phyloP scores from a whole-genome alignment of 2,797 vertebrate genomes.

The Galago senegalensis region DNA sequence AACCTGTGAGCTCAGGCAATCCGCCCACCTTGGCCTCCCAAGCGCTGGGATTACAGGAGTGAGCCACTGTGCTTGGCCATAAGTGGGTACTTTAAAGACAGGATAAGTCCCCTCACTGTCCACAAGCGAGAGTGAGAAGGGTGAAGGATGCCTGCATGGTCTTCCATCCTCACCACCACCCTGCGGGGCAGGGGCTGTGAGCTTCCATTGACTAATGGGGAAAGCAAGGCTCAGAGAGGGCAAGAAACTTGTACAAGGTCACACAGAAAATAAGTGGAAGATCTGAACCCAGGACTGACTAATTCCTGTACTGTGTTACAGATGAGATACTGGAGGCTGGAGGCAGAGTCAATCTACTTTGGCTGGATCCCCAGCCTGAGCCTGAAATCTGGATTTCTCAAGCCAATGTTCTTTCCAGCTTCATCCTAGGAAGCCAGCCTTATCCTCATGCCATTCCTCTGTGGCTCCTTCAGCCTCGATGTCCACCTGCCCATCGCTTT shows the following conservation, averaged over 20 bases:
- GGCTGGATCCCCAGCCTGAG: neutral
- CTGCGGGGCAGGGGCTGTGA: neutral
- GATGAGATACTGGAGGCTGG: neutral
- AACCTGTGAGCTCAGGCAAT: too few species aligned
- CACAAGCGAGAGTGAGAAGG: neutral
- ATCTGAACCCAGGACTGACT: neutral
- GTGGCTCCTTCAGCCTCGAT: neutral
- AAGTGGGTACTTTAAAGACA: neutral
- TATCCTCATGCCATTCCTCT: neutral
- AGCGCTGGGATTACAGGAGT: too few species aligned
- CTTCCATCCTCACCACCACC: fast-evolving
- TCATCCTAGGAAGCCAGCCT: neutral
- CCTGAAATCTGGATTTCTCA: neutral
- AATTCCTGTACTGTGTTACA: neutral
- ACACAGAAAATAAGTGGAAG: neutral
- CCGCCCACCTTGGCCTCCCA: too few species aligned
- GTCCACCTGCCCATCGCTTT: neutral
- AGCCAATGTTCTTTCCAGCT: neutral
- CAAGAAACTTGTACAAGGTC: neutral
- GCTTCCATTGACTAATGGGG: neutral
- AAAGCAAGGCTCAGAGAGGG: neutral
- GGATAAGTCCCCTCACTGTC: neutral
- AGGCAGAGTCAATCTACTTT: neutral
- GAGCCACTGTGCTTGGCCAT: neutral
- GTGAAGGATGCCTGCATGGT: neutral